phyloP scores from a whole-genome alignment of 1,140 invertebrate species.

The Tetragonula clypearis region DNA sequence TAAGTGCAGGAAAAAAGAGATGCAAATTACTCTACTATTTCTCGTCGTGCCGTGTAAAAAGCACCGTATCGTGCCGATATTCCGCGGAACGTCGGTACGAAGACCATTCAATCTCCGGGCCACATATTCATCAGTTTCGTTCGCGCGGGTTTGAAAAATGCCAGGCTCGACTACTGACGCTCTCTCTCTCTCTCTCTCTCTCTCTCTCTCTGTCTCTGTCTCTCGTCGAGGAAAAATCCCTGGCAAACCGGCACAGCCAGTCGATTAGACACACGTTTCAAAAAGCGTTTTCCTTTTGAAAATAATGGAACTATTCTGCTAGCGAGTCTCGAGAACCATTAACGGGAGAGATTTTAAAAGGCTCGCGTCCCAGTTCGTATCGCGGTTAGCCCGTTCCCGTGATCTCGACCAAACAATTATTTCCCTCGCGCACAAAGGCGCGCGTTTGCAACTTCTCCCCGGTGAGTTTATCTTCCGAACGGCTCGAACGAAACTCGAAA shows the following conservation, averaged over 20 bases:
- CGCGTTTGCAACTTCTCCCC: not conserved
- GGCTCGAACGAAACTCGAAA: constrained; percentile 1
- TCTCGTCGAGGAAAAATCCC: not conserved
- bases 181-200: not conserved
- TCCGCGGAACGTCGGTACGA: not conserved
- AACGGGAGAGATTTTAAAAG: constrained; percentile 25
- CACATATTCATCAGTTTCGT: not conserved
- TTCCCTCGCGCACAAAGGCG: not conserved
- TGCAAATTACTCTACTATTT: not conserved
- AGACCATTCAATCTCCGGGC: not conserved
- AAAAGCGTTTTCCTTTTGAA: constrained; percentile 12
- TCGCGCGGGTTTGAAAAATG: constrained; percentile 2
- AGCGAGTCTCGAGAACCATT: constrained; percentile 10
- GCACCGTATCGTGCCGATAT: no score
- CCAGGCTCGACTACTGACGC: no score
- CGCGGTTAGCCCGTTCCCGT: not conserved
- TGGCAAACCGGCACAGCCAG: not conserved
- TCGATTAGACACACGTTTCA: constrained; percentile 14
- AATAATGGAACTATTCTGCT: constrained; percentile 4
- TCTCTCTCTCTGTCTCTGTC: no score
- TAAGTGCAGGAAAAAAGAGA: not conserved
- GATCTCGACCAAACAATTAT: constrained; percentile 5
- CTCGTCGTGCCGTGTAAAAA: no score
- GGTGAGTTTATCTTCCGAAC: not conserved
- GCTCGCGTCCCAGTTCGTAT: constrained; percentile 5